A percentile compares a stretch with the other conserved stretches of the same genome.
Conservation (phyloP, 2,797 vertebrate genomes). For the Balearica regulorum region DNA sequence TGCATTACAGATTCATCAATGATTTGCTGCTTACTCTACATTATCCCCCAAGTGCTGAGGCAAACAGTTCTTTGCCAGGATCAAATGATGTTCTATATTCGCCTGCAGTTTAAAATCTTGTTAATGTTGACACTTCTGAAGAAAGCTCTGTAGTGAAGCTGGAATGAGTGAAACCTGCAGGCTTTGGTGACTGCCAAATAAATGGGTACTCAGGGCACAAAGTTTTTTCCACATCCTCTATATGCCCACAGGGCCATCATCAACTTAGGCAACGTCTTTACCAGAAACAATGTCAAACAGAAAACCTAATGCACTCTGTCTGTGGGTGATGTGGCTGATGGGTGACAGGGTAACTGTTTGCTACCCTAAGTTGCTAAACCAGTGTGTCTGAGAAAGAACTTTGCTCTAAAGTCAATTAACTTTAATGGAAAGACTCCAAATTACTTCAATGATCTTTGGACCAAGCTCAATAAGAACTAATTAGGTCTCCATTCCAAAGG, state of each 20-base stretch:
- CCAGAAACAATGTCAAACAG: background rate
- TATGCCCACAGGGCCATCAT: background rate
- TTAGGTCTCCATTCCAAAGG: constrained; percentile 25
- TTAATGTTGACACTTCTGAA: constrained; percentile 60
- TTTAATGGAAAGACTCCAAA: constrained; percentile 28
- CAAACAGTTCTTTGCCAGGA: constrained; percentile 62
- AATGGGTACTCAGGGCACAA: background rate
- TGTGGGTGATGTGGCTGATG: background rate
- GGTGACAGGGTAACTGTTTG: background rate
- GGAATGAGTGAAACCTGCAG: constrained; percentile 23
- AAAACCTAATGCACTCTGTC: background rate
- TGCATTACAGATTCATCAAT: constrained; percentile 69
- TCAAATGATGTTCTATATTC: constrained; percentile 46
- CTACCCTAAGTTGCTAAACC: background rate
- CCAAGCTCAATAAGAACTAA: constrained; percentile 35
- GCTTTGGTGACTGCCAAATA: constrained; percentile 5
- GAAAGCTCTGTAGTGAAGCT: constrained; percentile 21
- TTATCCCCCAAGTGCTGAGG: constrained; percentile 63
- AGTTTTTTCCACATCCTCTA: background rate
- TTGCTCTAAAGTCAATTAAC: constrained; percentile 25
- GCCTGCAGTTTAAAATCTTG: constrained; percentile 59
- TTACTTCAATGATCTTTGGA: constrained; percentile 34
- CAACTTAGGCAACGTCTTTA: background rate
- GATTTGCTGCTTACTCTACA: constrained; percentile 51
- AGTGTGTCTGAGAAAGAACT: background rate